phyloP scores from a whole-genome alignment of 2,888 invertebrate genomes.

The Caenorhabditis sp. region DNA sequence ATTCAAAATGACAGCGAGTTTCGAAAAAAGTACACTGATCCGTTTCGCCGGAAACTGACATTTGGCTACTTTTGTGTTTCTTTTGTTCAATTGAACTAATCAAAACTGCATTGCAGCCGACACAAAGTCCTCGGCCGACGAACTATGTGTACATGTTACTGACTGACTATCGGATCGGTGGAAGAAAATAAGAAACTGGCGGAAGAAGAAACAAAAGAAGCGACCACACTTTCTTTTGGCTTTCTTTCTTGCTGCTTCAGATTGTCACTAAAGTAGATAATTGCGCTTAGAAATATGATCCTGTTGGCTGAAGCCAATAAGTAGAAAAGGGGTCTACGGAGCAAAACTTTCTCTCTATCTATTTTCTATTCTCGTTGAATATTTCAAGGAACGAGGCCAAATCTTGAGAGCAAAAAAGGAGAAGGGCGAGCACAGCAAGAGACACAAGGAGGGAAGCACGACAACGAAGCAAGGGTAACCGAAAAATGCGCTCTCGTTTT shows the following conservation, averaged over 20 bases:
- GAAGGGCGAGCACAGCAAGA: constrained; percentile 21
- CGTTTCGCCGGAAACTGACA: background rate
- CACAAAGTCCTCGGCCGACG: background rate
- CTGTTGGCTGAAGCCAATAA: constrained; percentile 54
- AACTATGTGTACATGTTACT: constrained; percentile 2
- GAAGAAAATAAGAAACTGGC: background rate
- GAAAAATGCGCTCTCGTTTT: constrained; percentile 27
- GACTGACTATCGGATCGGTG: background rate
- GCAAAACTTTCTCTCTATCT: constrained; percentile 39
- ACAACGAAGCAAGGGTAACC: constrained; percentile 49
- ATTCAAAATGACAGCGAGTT: no score
- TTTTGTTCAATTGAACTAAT: constrained; percentile 18
- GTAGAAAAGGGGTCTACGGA: constrained; percentile 22
- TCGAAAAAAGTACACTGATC: background rate
- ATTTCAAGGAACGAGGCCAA: constrained; percentile 47
- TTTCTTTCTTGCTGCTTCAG: constrained; percentile 21
- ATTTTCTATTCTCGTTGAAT: constrained; percentile 30
- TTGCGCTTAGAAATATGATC: constrained; percentile 61
- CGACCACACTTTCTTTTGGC: constrained; percentile 34
- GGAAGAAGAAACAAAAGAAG: constrained; percentile 44
- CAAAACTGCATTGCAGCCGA: background rate
- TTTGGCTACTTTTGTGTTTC: background rate
- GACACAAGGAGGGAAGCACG: constrained; percentile 26
- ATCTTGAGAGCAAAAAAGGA: constrained; percentile 40
- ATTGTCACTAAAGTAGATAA: constrained; percentile 59